phyloP scores from a whole-genome alignment of 2,797 vertebrate genomes.

The Halcyon badia region DNA sequence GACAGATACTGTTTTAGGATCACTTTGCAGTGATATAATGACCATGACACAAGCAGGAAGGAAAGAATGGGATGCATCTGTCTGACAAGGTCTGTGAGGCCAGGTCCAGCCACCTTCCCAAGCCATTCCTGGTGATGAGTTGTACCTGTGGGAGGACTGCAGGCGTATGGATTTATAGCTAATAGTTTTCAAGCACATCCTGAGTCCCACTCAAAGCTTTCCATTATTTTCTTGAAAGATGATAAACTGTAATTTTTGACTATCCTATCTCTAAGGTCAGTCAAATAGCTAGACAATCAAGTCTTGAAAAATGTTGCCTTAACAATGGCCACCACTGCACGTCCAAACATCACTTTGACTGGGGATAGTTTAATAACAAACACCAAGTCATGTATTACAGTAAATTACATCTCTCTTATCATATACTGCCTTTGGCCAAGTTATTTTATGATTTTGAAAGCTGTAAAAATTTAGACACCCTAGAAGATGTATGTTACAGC shows the following conservation, averaged over 20 bases:
- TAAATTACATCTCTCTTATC: conserved; percentile 13
- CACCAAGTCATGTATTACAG: not conserved
- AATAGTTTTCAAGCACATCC: not conserved
- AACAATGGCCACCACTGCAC: not conserved
- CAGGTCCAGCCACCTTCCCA: not conserved
- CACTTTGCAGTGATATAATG: not conserved
- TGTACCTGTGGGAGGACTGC: not conserved
- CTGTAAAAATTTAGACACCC: not conserved
- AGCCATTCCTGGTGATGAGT: not conserved
- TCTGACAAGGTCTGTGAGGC: not conserved
- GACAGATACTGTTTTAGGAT: not conserved
- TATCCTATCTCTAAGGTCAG: not conserved
- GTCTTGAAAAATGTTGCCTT: not conserved
- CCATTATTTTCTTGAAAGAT: not conserved
- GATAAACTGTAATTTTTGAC: not conserved
- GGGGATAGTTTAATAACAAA: not conserved
- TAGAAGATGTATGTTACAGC: not conserved
- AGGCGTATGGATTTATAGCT: not conserved
- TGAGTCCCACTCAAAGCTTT: not conserved
- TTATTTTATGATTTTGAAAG: conserved; percentile 18
- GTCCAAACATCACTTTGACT: not conserved
- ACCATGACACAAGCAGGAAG: not conserved
- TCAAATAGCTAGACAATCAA: not conserved
- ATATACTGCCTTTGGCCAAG: not conserved
- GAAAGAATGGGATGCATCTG: not conserved